A percentile compares a stretch with the other conserved stretches of the same genome.
phyloP scores from a whole-genome alignment of 2,797 vertebrate species.

The Liasis olivaceus region DNA sequence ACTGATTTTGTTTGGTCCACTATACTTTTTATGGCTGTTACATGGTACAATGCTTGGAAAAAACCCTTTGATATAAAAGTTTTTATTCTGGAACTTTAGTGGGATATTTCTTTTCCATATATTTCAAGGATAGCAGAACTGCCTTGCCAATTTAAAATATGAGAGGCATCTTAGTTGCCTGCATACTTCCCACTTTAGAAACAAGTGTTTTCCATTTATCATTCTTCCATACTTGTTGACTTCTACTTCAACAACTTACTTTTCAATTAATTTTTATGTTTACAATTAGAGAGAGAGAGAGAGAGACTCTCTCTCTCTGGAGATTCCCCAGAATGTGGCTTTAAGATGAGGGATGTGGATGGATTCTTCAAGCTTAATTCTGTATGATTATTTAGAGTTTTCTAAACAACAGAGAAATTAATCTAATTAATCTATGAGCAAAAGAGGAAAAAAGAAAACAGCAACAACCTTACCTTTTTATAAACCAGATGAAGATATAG shows the following conservation, averaged over 20 bases:
- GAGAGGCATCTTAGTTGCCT: not conserved
- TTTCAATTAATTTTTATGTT: not conserved
- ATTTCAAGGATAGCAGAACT: not conserved
- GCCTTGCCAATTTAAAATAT: not conserved
- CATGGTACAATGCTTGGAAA: not conserved
- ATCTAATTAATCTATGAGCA: not conserved
- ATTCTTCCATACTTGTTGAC: not conserved
- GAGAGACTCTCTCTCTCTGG: not conserved
- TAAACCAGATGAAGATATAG: not conserved
- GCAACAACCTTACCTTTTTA: not conserved
- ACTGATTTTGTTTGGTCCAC: not conserved
- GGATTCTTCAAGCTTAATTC: not conserved
- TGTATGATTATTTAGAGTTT: not conserved
- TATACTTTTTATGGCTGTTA: not conserved
- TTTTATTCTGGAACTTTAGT: not conserved
- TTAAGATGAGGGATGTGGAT: not conserved
- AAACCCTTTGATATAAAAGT: not conserved
- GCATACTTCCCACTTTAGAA: not conserved
- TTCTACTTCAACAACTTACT: not conserved
- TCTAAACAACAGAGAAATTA: too few species aligned
- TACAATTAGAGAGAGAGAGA: not conserved
- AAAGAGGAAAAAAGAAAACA: not conserved
- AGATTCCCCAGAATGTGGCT: not conserved
- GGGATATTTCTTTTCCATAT: not conserved
- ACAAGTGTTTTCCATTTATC: not conserved